These are phyloP conservation scores for Merluccius polli DNA, from an alignment of 2,797 vertebrate genomes.

Conservation along the genomic window DNA sequence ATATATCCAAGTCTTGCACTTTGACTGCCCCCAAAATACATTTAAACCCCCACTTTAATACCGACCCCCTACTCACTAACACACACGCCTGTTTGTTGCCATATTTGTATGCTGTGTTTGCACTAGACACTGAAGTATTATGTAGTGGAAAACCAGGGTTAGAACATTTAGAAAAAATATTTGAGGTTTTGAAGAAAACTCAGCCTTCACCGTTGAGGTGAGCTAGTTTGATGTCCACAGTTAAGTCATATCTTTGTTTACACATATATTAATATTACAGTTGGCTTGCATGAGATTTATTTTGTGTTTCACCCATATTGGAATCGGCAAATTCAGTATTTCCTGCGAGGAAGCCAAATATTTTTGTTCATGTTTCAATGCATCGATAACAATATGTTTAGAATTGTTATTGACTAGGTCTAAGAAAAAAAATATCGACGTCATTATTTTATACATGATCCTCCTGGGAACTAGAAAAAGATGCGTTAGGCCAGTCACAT, in stretches of 20 bases:
- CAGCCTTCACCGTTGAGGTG: background rate
- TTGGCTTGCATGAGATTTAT: constrained; percentile 44
- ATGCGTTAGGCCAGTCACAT: constrained; percentile 50
- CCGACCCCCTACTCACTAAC: background rate
- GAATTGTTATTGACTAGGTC: constrained; percentile 47
- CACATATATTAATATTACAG: background rate
- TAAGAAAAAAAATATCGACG: constrained; percentile 10
- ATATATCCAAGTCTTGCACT: background rate
- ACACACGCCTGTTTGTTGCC: background rate
- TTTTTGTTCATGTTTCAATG: constrained; percentile 53
- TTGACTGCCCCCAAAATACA: background rate
- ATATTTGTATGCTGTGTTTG: background rate
- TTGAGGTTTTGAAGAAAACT: background rate
- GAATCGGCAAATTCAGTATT: constrained; percentile 44
- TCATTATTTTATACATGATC: constrained; percentile 50
- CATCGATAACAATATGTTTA: constrained; percentile 44
- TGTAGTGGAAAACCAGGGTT: background rate
- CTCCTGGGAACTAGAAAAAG: constrained; percentile 51
- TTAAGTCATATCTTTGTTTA: background rate
- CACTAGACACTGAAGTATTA: background rate
- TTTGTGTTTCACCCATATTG: constrained; percentile 47
- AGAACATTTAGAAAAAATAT: background rate
- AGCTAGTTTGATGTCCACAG: background rate
- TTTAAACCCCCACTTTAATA: background rate
- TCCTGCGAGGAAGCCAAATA: constrained; percentile 54